Evolutionary conservation across 1,140 invertebrate species (phyloP), one percentile per base, ranked within the genome.

Genomic region (Leptonema lineaticorne): DNA sequence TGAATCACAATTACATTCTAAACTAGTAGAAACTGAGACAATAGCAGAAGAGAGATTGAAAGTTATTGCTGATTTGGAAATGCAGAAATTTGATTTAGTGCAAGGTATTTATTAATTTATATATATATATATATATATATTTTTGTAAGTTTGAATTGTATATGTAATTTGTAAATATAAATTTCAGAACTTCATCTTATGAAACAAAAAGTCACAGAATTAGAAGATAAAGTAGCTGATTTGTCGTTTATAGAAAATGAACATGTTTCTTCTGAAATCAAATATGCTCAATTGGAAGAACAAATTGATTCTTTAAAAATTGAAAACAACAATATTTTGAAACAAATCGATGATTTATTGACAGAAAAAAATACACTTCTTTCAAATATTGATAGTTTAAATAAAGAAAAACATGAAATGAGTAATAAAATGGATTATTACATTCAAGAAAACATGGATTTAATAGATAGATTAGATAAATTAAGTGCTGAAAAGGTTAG

Each of bases 201-300:
- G 2, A 86, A 85, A 74, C 83, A 85, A 71, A 84, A 87, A 75
- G 80, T 86, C 67, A 80, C 80, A 27, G 79, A 82, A 73, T 77
- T 88, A 65, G 87, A 88, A 75, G 84, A 85, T 29, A 87, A 86
- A 75, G 80, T 86, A 67, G 83, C 83, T 26, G 79, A 82, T 71
- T 78, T 84, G 64, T 77, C 79, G 6, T 83, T 85, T 64, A 82
- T 87, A 2, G 85, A 89, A 76, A 88, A 84, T 81, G 81, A 82
- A 69, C 81, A 83, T 74, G 81, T 83, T 63, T 79, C 85, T n/a
- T 86, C 88, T 6, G 88, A 91, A 81, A 87, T 92, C 73, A 89
- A 87, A 71, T 83, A 85, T 6, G 88, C 89, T 11, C 87, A 90
- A 72, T 76, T 90, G 65, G 86, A 89, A 76, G 89, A 90, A 75